phyloP scores from a whole-genome alignment of 1,140 invertebrate genomes.

The Meloidogyne hapla region DNA sequence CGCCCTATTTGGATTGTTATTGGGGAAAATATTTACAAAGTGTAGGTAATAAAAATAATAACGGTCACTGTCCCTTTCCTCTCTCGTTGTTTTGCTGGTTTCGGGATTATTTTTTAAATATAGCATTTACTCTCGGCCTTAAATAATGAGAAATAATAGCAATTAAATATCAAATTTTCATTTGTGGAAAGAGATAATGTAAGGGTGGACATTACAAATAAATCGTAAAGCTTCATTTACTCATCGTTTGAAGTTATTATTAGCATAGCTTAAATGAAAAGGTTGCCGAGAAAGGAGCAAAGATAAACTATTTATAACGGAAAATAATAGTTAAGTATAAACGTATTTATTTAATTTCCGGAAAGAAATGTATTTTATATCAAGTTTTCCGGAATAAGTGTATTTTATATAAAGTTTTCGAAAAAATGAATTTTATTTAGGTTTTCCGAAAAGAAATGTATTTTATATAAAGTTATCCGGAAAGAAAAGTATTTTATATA shows the following conservation, averaged over 20 bases:
- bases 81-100: neutral
- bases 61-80: neutral
- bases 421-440: no score
- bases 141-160: neutral
- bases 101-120: neutral
- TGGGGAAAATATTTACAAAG: neutral
- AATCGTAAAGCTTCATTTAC: neutral
- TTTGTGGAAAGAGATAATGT: neutral
- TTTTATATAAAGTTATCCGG: no score
- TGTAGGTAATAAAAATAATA: slow-evolving; percentile 1
- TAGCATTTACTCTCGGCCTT: neutral
- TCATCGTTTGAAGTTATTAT: neutral
- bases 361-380: no score
- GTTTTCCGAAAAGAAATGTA: no score
- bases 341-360: no score
- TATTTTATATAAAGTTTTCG: no score
- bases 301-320: no score
- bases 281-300: no score
- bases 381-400: no score
- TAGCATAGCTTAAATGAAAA: no score
- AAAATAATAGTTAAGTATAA: no score
- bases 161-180: neutral
- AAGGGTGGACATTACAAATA: neutral
- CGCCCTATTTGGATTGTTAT: neutral
- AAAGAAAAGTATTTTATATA: no score